Percentiles rank a stretch among this genome's conserved stretches.
Evolutionary conservation across 2,113 vertebrate species (phyloP).

Genomic region (Channa argus): DNA sequence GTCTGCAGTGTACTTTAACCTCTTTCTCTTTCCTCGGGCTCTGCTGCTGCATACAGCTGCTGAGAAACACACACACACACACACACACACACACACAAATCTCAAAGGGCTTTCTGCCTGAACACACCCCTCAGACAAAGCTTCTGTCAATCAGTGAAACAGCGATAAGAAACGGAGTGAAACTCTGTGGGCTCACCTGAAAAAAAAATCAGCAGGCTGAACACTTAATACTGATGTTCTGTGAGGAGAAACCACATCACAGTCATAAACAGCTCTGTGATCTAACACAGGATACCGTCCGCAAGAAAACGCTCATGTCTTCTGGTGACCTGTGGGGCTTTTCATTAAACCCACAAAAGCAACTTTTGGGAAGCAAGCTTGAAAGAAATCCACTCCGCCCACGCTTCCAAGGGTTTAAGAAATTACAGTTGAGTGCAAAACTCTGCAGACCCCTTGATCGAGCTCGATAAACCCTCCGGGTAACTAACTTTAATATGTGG

Average conservation of each 20-base stretch:
- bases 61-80: slow-evolving; percentile 8
- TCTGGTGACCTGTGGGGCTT: background rate
- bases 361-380: no score
- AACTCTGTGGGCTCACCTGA: slow-evolving; percentile 14
- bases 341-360: slow-evolving; percentile 6
- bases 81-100: slow-evolving; percentile 9
- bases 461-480: no score
- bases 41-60: slow-evolving; percentile 3
- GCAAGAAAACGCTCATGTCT: no score
- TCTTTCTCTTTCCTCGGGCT: slow-evolving; percentile 18
- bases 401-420: no score
- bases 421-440: no score
- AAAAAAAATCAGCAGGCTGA: background rate
- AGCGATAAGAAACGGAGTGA: slow-evolving; percentile 15
- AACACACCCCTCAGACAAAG: slow-evolving; percentile 57
- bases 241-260: background rate
- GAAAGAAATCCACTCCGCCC: no score
- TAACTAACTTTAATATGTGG: no score
- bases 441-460: no score
- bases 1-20: slow-evolving; percentile 43
- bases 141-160: slow-evolving; percentile 44
- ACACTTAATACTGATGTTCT: slow-evolving; percentile 7
- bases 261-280: slow-evolving; percentile 18
- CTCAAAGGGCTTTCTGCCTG: slow-evolving; percentile 18
- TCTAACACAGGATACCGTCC: background rate